Percentiles rank a stretch among this genome's conserved stretches.
These are phyloP conservation scores for Epirrhoe alternata DNA, from an alignment of 2,888 invertebrate genomes.

Conservation along the genomic window DNA sequence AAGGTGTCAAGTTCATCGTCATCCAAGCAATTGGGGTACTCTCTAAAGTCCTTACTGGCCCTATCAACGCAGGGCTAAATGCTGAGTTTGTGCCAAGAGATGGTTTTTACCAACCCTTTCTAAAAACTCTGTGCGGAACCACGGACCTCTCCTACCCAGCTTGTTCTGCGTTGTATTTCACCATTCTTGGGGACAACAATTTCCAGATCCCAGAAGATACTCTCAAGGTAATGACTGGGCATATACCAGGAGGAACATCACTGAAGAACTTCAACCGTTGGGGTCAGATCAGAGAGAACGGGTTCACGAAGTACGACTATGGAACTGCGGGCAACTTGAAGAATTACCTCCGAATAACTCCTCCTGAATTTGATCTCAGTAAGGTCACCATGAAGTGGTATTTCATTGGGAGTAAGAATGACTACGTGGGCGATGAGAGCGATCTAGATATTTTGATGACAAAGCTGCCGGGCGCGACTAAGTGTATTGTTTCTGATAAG, in stretches of 20 bases:
- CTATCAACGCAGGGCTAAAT: constrained; percentile 21
- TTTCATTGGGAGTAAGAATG: constrained; percentile 48
- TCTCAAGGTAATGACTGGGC: constrained; percentile 48
- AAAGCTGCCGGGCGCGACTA: constrained; percentile 38
- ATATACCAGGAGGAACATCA: constrained; percentile 53
- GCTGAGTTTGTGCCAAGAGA: constrained; percentile 46
- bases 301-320: constrained; percentile 51
- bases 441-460: constrained; percentile 44
- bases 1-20: constrained; percentile 45
- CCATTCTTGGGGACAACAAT: constrained; percentile 48
- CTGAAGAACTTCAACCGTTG: constrained; percentile 49
- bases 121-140: constrained; percentile 44
- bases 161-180: constrained; percentile 49
- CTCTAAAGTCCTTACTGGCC: constrained; percentile 27
- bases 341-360: constrained; percentile 41
- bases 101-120: constrained; percentile 38
- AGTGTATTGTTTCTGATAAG: constrained; percentile 50
- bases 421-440: constrained; percentile 47
- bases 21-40: constrained; percentile 40
- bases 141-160: constrained; percentile 43
- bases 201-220: constrained; percentile 48
- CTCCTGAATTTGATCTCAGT: constrained; percentile 48
- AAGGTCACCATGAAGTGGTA: constrained; percentile 45
- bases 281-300: constrained; percentile 50
- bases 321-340: constrained; percentile 42